phyloP scores from a whole-genome alignment of 2,888 invertebrate species.

The Uropetala carovei region DNA sequence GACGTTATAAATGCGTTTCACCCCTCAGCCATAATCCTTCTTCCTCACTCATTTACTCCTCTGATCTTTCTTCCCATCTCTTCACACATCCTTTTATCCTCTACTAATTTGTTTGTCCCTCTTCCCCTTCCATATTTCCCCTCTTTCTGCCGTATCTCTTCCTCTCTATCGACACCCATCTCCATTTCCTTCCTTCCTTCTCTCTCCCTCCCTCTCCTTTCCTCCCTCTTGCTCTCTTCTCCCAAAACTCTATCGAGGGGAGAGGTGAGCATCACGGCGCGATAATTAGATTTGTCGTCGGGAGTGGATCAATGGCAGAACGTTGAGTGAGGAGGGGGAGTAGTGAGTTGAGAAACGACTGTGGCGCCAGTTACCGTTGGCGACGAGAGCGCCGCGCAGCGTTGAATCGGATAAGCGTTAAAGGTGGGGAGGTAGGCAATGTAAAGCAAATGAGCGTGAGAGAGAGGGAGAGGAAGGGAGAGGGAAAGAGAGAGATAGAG shows the following conservation, averaged over 20 bases:
- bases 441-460: slow-evolving; percentile 22
- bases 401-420: slow-evolving; percentile 25
- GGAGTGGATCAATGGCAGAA: slow-evolving; percentile 62
- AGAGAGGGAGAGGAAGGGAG: not conserved
- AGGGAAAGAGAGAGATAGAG: not conserved
- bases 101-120: not conserved
- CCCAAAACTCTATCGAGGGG: slow-evolving; percentile 3
- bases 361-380: slow-evolving; percentile 57
- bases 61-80: not conserved
- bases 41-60: not conserved
- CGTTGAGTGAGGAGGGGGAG: not conserved
- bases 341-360: slow-evolving; percentile 52
- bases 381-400: slow-evolving; percentile 50
- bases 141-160: not conserved
- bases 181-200: not conserved
- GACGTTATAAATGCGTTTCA: slow-evolving; percentile 2
- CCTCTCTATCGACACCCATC: no score
- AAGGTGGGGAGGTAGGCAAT: not conserved
- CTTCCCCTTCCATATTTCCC: not conserved
- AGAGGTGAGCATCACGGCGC: slow-evolving; percentile 49
- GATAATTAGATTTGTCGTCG: slow-evolving; percentile 64
- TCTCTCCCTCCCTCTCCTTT: not conserved
- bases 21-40: not conserved
- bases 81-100: not conserved
- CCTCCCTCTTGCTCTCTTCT: not conserved